Percentiles rank a stretch among this genome's conserved stretches.
Evolutionary conservation across 1,140 invertebrate genomes (phyloP).

Genomic region (Procambarus clarkii): DNA sequence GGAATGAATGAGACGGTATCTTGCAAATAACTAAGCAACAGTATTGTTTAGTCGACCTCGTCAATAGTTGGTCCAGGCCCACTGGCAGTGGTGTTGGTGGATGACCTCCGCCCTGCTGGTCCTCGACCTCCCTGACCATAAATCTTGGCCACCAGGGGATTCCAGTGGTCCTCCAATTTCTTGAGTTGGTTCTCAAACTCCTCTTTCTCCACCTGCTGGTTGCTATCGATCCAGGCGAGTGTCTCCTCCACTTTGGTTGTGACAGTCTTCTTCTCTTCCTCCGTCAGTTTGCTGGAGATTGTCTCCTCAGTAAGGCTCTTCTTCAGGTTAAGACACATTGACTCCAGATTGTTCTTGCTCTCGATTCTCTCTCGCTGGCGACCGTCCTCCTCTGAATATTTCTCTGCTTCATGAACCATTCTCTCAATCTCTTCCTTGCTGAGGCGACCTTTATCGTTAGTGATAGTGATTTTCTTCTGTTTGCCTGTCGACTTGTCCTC

Average conservation of each 20-base stretch:
- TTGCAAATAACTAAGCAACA: no score
- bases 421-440: slow-evolving; percentile 80
- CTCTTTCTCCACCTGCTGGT: slow-evolving; percentile 76
- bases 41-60: background rate
- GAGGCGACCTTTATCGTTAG: slow-evolving; percentile 78
- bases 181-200: slow-evolving; percentile 76
- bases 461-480: slow-evolving; percentile 73
- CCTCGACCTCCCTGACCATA: background rate
- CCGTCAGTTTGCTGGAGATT: slow-evolving; percentile 78
- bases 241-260: slow-evolving; percentile 77
- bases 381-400: slow-evolving; percentile 73
- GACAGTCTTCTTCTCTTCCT: slow-evolving; percentile 80
- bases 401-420: slow-evolving; percentile 74
- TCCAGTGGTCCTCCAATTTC: slow-evolving; percentile 73
- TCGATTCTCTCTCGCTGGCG: slow-evolving; percentile 79
- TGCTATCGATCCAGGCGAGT: slow-evolving; percentile 76
- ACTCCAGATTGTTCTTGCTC: slow-evolving; percentile 88
- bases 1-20: background rate
- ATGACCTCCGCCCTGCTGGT: background rate
- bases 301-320: slow-evolving; percentile 82
- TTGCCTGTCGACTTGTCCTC: slow-evolving; percentile 34
- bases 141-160: background rate
- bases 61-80: background rate
- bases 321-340: slow-evolving; percentile 89
- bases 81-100: background rate